A percentile compares a stretch with the other conserved stretches of the same genome.
These are phyloP conservation scores for Siderastrea radians DNA, from an alignment of 92 coral and sea anemone species.

Conservation along the genomic window DNA sequence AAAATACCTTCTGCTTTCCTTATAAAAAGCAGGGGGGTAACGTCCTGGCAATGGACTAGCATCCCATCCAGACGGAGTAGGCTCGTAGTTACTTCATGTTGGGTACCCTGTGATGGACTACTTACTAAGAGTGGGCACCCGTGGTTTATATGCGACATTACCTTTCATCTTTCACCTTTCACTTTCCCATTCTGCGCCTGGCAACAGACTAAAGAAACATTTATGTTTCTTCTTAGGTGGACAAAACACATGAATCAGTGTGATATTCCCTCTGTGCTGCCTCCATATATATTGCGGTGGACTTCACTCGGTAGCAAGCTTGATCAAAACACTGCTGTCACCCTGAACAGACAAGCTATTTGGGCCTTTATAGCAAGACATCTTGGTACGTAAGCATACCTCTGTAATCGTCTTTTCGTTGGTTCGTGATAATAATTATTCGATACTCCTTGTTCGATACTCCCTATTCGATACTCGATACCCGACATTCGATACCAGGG, in stretches of 20 bases:
- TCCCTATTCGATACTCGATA: neutral
- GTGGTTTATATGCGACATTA: no score
- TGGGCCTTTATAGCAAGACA: conserved; percentile 84
- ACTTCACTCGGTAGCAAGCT: conserved; percentile 59
- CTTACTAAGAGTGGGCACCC: no score
- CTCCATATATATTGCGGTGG: conserved; percentile 64
- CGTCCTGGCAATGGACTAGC: no score
- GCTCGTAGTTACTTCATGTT: no score
- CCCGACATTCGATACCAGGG: neutral
- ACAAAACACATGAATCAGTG: conserved; percentile 87
- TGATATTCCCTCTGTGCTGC: conserved; percentile 81
- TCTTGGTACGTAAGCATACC: conserved; percentile 65
- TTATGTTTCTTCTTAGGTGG: conserved; percentile 36
- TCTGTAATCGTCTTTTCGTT: neutral
- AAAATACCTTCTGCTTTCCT: no score
- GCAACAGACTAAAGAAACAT: neutral
- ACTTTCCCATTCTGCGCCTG: neutral
- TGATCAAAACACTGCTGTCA: conserved; percentile 60
- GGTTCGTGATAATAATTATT: neutral
- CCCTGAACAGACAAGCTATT: conserved; percentile 79
- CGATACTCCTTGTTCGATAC: neutral
- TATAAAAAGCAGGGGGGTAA: no score
- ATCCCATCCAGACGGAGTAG: no score
- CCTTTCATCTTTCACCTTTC: no score
- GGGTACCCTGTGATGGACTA: neutral